These are phyloP conservation scores for Bellardia bayeri DNA, from an alignment of 2,888 invertebrate species.

Conservation along the genomic window DNA sequence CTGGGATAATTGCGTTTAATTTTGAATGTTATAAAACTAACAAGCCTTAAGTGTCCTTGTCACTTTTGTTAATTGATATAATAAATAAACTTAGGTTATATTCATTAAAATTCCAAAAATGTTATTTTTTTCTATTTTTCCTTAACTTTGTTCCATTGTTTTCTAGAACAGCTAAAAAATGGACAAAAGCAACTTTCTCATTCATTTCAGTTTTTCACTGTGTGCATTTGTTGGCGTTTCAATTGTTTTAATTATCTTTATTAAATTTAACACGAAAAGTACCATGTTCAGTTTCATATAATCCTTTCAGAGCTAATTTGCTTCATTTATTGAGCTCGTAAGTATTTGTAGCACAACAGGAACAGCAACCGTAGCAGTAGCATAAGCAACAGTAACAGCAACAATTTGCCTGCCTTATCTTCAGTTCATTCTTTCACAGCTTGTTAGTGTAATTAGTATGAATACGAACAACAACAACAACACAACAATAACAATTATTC, in stretches of 20 bases:
- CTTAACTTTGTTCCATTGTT: background rate
- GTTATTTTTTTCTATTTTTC: background rate
- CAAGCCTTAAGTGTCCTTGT: no score
- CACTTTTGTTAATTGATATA: no score
- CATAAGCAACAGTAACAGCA: background rate
- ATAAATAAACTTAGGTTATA: background rate
- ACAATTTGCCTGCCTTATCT: background rate
- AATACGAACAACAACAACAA: conserved; percentile 17
- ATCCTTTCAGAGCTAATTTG: conserved; percentile 53
- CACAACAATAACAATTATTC: conserved; percentile 24
- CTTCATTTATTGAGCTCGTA: conserved; percentile 22
- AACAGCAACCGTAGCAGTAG: background rate
- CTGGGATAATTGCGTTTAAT: no score
- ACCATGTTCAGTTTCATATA: conserved; percentile 34
- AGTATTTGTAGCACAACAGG: background rate
- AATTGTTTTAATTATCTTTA: conserved; percentile 52
- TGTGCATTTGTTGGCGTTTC: conserved; percentile 11
- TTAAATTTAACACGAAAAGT: conserved; percentile 27
- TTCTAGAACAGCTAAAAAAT: background rate
- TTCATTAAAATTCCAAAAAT: background rate
- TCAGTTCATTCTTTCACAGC: conserved; percentile 1
- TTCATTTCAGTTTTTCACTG: background rate
- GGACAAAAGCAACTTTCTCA: background rate
- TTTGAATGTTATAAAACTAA: no score
- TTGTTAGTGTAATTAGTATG: conserved; percentile 29